Conservation (phyloP, 2,113 vertebrate genomes). For the Gallinago undulata region DNA sequence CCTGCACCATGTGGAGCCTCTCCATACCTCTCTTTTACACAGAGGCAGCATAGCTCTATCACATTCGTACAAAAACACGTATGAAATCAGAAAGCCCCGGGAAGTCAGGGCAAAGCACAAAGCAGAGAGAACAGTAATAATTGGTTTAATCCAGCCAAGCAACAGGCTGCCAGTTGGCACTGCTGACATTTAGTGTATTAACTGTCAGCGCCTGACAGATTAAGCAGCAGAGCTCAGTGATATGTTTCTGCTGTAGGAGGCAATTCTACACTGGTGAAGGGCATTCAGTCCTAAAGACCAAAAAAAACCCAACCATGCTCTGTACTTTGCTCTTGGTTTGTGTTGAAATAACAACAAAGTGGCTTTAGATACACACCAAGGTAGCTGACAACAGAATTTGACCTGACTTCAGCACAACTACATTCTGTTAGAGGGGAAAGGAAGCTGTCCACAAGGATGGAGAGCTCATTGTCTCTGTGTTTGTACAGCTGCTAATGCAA, state of each 20-base stretch:
- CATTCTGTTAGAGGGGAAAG: not conserved
- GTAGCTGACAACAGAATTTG: not conserved
- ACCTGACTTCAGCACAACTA: not conserved
- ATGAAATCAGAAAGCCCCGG: not conserved
- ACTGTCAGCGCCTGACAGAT: not conserved
- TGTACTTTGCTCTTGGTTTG: not conserved
- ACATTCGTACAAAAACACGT: not conserved
- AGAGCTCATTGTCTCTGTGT: not conserved
- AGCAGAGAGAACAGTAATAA: not conserved
- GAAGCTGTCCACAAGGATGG: not conserved
- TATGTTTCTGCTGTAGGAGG: not conserved
- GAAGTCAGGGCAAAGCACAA: not conserved
- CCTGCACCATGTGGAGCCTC: not conserved
- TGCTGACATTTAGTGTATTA: not conserved
- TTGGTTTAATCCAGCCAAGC: slow-evolving; percentile 11
- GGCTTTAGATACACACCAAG: not conserved
- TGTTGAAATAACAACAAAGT: not conserved
- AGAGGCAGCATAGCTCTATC: not conserved
- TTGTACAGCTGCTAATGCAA: not conserved
- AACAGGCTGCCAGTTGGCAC: slow-evolving; percentile 13
- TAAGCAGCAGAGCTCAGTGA: not conserved
- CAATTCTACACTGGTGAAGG: slow-evolving; percentile 6
- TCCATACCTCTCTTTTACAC: not conserved
- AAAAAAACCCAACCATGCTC: not conserved
- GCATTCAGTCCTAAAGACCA: not conserved